Percentiles rank a stretch among this genome's conserved stretches.
These are phyloP conservation scores for Protonemura montana DNA, from an alignment of 2,888 invertebrate genomes.

Conservation along the genomic window DNA sequence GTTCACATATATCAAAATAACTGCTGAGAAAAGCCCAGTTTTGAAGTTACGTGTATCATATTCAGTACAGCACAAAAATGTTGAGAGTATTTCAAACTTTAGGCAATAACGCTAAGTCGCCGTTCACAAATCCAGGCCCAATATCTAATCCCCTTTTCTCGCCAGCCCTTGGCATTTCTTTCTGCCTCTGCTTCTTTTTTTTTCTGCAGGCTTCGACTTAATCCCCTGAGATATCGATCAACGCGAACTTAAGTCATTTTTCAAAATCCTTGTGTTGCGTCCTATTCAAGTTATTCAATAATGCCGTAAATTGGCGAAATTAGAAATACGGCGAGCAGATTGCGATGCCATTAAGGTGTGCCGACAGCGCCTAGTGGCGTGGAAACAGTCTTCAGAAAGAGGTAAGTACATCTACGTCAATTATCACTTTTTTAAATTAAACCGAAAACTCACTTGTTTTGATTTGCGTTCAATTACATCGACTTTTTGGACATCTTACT, in stretches of 20 bases:
- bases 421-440: too few species aligned
- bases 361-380: too few species aligned
- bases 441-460: too few species aligned
- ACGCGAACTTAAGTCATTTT: conserved; percentile 19
- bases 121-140: conserved; percentile 9
- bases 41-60: conserved; percentile 9
- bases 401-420: too few species aligned
- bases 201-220: neutral
- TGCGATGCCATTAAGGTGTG: neutral
- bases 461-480: too few species aligned
- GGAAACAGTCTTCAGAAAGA: too few species aligned
- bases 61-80: conserved; percentile 7
- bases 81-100: conserved; percentile 23
- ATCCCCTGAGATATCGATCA: conserved; percentile 28
- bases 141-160: conserved; percentile 28
- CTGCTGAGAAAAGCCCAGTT: neutral
- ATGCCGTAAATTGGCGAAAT: neutral
- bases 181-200: neutral
- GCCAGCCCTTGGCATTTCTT: neutral
- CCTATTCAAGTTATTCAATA: neutral
- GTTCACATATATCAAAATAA: conserved; percentile 29
- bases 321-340: conserved; percentile 5
- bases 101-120: conserved; percentile 30
- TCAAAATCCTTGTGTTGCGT: conserved; percentile 21
- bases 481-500: too few species aligned